phyloP scores from a whole-genome alignment of 2,113 vertebrate genomes.

The Falcunculus frontatus region DNA sequence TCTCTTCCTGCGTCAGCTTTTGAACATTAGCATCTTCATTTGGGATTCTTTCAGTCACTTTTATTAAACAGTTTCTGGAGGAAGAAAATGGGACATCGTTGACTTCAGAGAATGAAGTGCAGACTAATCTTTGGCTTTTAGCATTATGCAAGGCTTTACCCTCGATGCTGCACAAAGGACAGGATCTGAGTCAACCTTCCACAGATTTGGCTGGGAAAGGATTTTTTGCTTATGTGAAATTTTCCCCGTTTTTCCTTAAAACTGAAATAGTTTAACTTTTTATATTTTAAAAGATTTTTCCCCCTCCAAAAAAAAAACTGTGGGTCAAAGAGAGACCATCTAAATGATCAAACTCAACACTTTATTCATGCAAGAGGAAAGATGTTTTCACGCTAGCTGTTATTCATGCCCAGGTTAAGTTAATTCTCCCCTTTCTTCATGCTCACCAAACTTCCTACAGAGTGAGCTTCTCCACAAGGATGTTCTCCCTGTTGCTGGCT shows the following conservation, averaged over 20 bases:
- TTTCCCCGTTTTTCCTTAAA: neutral
- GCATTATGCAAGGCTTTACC: neutral
- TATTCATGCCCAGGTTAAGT: neutral
- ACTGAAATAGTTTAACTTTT: neutral
- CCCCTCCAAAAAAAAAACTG: accelerated
- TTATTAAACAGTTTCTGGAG: neutral
- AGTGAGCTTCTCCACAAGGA: neutral
- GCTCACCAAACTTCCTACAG: neutral
- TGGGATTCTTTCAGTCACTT: neutral
- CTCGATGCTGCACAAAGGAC: neutral
- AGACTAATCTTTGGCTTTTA: neutral
- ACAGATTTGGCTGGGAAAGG: neutral
- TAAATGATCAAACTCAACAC: neutral
- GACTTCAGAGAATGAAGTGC: neutral
- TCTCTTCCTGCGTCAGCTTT: neutral
- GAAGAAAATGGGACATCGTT: neutral
- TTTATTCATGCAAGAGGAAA: neutral
- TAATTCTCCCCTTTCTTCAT: neutral
- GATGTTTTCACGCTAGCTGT: neutral
- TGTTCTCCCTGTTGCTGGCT: neutral
- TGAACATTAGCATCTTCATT: neutral
- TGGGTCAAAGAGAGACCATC: neutral
- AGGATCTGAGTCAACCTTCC: neutral
- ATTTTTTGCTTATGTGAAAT: neutral
- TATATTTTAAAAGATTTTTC: neutral